Conservation (phyloP, 2,113 vertebrate species). For the Carlito syrichta region DNA sequence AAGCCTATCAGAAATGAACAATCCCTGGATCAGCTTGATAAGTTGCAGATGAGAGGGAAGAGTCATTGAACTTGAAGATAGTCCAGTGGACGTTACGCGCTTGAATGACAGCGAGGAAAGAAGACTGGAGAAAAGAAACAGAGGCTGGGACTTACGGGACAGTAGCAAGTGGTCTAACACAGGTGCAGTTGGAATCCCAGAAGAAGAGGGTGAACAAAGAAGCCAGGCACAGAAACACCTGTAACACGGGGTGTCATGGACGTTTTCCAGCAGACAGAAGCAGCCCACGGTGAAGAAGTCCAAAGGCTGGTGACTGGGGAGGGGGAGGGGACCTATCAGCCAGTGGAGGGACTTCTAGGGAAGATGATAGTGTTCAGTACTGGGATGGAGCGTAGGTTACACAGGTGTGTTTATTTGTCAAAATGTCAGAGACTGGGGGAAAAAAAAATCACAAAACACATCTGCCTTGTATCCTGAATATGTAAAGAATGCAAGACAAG, state of each 20-base stretch:
- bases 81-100: rapidly evolving
- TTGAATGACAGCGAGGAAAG: neutral
- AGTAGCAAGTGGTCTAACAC: rapidly evolving
- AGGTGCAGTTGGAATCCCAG: neutral
- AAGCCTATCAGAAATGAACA: neutral
- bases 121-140: neutral
- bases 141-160: neutral
- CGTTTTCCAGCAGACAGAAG: too few species aligned
- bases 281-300: too few species aligned
- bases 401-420: too few species aligned
- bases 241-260: too few species aligned
- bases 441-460: rapidly evolving
- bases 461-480: neutral
- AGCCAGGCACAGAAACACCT: too few species aligned
- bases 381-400: too few species aligned
- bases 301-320: too few species aligned
- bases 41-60: neutral
- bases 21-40: rapidly evolving
- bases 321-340: too few species aligned
- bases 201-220: neutral
- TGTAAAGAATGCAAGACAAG: neutral
- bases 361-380: too few species aligned
- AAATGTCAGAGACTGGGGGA: neutral
- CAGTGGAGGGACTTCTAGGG: too few species aligned
- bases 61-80: rapidly evolving